These are phyloP conservation scores for Ploceus nigricollis DNA, from an alignment of 2,113 vertebrate species.

Conservation along the genomic window DNA sequence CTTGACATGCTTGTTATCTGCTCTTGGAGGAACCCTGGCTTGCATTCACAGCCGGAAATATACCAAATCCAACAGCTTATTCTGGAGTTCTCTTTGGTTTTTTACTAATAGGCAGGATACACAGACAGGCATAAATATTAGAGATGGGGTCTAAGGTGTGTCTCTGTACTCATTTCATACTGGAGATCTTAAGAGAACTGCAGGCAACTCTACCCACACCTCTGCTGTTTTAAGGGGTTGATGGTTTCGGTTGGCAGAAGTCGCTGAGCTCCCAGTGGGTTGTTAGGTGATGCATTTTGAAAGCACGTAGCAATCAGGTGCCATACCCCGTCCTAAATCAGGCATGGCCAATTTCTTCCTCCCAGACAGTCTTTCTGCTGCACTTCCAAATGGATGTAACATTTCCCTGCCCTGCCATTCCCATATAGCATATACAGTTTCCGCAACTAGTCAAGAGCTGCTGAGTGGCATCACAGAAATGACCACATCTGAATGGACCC, in stretches of 20 bases:
- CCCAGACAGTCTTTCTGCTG: neutral
- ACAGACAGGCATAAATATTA: neutral
- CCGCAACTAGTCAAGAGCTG: neutral
- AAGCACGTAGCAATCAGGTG: neutral
- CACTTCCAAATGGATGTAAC: neutral
- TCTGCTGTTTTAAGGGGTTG: neutral
- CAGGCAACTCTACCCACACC: neutral
- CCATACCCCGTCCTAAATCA: neutral
- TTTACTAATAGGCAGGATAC: neutral
- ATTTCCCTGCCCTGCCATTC: neutral
- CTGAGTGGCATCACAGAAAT: neutral
- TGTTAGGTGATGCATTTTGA: neutral
- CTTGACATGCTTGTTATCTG: constrained; percentile 22
- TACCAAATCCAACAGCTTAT: neutral
- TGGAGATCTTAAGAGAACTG: neutral
- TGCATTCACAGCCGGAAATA: neutral
- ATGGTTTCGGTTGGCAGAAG: neutral
- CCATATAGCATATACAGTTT: neutral
- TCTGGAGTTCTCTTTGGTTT: neutral
- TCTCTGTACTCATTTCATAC: neutral
- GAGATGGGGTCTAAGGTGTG: neutral
- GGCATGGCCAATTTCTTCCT: neutral
- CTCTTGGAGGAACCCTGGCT: neutral
- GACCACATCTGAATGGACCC: neutral
- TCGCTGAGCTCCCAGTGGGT: neutral